Conservation (phyloP, 2,797 vertebrate genomes). For the Silurus aristotelis region DNA sequence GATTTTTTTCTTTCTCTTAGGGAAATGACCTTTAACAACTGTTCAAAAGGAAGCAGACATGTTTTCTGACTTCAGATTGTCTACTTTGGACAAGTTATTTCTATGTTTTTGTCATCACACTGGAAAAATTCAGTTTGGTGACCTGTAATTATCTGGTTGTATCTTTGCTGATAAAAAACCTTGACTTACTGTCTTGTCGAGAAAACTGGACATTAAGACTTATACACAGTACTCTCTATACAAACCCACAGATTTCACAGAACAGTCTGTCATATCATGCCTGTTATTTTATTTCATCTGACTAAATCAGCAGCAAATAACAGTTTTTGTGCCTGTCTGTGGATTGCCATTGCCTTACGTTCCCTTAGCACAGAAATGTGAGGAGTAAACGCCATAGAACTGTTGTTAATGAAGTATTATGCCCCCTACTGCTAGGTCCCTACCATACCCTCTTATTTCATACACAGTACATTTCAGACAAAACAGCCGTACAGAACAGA, state of each 20-base stretch:
- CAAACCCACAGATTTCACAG: neutral
- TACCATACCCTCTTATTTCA: slow-evolving; percentile 16
- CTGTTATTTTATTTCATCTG: slow-evolving; percentile 33
- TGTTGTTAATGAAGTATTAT: slow-evolving; percentile 11
- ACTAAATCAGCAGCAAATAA: slow-evolving; percentile 9
- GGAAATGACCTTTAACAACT: slow-evolving; percentile 15
- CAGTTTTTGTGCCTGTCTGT: slow-evolving; percentile 14
- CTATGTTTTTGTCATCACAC: neutral
- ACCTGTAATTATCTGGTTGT: neutral
- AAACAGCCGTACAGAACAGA: slow-evolving; percentile 27
- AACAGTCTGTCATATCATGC: slow-evolving; percentile 13
- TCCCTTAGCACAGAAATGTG: neutral
- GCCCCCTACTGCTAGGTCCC: slow-evolving; percentile 27
- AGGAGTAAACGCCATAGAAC: neutral
- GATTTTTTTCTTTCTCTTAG: slow-evolving; percentile 16
- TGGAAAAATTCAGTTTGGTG: neutral
- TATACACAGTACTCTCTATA: neutral
- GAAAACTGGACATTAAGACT: neutral
- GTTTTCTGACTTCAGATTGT: neutral
- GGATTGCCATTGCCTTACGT: slow-evolving; percentile 5
- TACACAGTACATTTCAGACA: slow-evolving; percentile 16
- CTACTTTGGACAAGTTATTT: neutral
- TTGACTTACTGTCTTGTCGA: neutral
- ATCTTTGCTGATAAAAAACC: slow-evolving; percentile 7
- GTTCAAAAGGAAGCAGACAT: neutral